Evolutionary conservation across 1,140 invertebrate species (phyloP), one percentile per base, ranked within the genome.

Genomic region (Drosophila busckii): DNA sequence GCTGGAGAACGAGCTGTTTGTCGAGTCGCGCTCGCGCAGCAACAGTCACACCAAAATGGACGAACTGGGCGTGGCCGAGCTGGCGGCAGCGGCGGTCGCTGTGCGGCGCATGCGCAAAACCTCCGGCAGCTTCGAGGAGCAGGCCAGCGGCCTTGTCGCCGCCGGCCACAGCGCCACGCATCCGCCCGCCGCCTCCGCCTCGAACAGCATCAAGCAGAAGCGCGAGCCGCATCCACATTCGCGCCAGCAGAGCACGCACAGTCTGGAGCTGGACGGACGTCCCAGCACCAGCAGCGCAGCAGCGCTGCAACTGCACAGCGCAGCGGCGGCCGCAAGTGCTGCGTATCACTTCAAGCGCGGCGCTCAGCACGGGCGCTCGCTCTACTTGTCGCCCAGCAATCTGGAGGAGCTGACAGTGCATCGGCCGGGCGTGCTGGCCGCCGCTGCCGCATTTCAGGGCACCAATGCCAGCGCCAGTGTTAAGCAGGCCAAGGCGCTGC

Each of bases 31-130:
- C 0, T 87, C 86, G 9, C 78, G 86, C 22, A 87, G 86, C 58
- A 87, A 86, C 9, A 87, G 86, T 9, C 84, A 86, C 32, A 86
- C 80, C 9, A 87, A 86, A 23, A 86, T 87, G 66, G 83, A 87
- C 17, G 78, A 87, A 48, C 70, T 78, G n/a, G 76, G 75, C 44
- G 41, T 85, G 22, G 71, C 80, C 20, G 66, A 80, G 52, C 55
- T 76, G 16, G 67, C 68, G 0, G 55, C 69, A n/a, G 62, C 66
- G 8, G 70, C 75, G 16, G 63, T 82, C 34, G 69, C 75, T 9
- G 70, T 78, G 50, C 70, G 65, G 34, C 53, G 83, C 4, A 48
- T 84, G 40, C 70, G 84, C 37, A 86, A 86, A 45, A 76, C 44
- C 15, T 86, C 84, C 20, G 65, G 80, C 3, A 86, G 84, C 4